Conservation (phyloP, 2,888 invertebrate genomes). For the Drosophila paracracens region DNA sequence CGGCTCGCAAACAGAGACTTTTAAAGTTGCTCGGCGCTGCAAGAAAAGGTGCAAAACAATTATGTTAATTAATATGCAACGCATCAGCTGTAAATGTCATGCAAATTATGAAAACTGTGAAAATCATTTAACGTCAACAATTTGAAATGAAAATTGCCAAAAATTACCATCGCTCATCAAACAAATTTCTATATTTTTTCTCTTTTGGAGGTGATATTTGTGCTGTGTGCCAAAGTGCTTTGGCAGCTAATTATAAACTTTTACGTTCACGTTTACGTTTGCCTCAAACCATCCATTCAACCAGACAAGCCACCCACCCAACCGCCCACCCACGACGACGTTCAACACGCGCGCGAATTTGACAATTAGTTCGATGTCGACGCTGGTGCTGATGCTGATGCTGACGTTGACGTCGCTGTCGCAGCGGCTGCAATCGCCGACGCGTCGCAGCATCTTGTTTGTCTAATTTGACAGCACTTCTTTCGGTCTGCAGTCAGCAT, state of each 20-base stretch:
- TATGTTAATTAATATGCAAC: neutral
- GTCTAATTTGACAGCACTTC: constrained; percentile 6
- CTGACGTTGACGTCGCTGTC: constrained; percentile 23
- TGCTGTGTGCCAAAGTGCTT: constrained; percentile 32
- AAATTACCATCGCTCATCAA: constrained; percentile 28
- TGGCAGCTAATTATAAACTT: constrained; percentile 44
- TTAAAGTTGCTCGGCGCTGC: constrained; percentile 88
- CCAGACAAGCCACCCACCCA: constrained; percentile 1
- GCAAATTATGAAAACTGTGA: constrained; percentile 24
- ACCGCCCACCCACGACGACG: constrained; percentile 10
- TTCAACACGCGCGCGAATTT: constrained; percentile 57
- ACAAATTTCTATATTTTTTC: neutral
- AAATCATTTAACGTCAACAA: constrained; percentile 61
- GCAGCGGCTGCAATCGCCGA: constrained; percentile 22
- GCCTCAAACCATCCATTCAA: constrained; percentile 13
- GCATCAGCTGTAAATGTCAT: neutral
- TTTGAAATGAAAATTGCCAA: constrained; percentile 66
- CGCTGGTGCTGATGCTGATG: constrained; percentile 33
- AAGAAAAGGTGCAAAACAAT: constrained; percentile 71
- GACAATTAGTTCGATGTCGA: constrained; percentile 59
- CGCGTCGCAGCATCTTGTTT: constrained; percentile 1
- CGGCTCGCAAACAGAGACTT: constrained; percentile 88
- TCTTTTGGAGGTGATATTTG: constrained; percentile 41
- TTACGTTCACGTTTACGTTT: constrained; percentile 20
- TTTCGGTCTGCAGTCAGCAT: neutral